Percentiles rank a stretch among this genome's conserved stretches.
Conservation (phyloP, 2,888 invertebrate genomes). For the Odontomyia ornata region DNA sequence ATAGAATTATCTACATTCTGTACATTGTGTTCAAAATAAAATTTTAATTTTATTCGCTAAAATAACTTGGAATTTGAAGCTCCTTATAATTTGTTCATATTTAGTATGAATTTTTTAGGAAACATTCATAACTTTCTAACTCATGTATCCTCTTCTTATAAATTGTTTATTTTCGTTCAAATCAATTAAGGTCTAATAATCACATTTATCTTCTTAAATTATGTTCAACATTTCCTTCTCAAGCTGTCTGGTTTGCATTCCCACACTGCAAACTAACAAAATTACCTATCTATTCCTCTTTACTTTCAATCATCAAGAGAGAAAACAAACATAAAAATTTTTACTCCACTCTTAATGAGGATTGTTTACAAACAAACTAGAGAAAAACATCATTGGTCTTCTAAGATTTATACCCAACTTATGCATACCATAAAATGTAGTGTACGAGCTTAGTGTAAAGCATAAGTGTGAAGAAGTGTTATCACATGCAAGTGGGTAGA, state of each 20-base stretch:
- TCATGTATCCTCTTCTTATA: no score
- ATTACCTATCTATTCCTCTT: background rate
- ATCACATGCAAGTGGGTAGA: background rate
- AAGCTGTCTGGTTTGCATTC: background rate
- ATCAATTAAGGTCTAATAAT: background rate
- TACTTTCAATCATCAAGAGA: background rate
- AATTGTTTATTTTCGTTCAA: background rate
- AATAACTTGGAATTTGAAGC: no score
- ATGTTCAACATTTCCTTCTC: background rate
- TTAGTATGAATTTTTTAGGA: no score
- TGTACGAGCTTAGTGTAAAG: background rate
- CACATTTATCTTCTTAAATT: background rate
- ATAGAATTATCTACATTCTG: no score
- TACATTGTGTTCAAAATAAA: no score
- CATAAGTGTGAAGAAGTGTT: background rate
- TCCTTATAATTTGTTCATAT: no score
- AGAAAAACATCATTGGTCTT: background rate
- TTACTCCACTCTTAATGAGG: background rate
- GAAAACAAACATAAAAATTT: background rate
- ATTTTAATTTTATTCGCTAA: no score
- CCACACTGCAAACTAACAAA: background rate
- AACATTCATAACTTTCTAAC: no score
- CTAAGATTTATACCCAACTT: background rate
- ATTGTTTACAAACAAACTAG: slow-evolving; percentile 17
- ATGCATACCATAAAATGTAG: background rate